Evolutionary conservation across 2,888 invertebrate genomes (phyloP), one percentile per base, ranked within the genome.

Genomic region (Phanerotoma sp.): DNA sequence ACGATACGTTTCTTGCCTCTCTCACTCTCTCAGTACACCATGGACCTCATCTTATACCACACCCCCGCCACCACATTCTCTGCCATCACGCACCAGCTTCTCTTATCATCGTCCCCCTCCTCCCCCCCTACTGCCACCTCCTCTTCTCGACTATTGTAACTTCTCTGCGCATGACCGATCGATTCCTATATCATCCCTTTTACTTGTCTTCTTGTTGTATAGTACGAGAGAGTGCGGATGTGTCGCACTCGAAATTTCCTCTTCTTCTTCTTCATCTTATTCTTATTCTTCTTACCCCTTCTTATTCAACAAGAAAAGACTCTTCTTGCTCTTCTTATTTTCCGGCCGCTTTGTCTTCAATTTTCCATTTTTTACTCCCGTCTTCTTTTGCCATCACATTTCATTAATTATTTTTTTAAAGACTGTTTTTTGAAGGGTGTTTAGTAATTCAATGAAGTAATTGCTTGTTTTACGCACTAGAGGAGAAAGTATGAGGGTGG

Each of bases 141-240:
- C 30, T n/a, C 35, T 35, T 15, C 46, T 15, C 10, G 5, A 35
- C 35, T 13, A 15, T 35, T 16, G 16, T 35, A 35, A 13, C 13
- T 13, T 35, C n/a, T 62, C 61, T 67, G 75, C 75, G 75, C 70
- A 70, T 66, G 65, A 57, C 62, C 66, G 64, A 73, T 72, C 72
- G 68, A 74, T 75, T 66, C 66, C 69, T 66, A 66, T 67, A n/a
- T n/a, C 64, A 55, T 57, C 59, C 50, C 54, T 49, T 46, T 47
- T 5, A 35, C 15, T 15, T 35, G 15, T 13, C 15, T 35, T 35
- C 15, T 35, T n/a, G n/a, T 15, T 15, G 3, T 30, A 30, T 30
- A n/a, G 30, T 30, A 30, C 4, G 30, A 30, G 2, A 15, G 18
- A 16, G 25, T 25, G 25, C 25, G 25, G 25, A 25, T 7, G 25